phyloP scores from a whole-genome alignment of 2,113 vertebrate genomes.

The Bungarus multicinctus region DNA sequence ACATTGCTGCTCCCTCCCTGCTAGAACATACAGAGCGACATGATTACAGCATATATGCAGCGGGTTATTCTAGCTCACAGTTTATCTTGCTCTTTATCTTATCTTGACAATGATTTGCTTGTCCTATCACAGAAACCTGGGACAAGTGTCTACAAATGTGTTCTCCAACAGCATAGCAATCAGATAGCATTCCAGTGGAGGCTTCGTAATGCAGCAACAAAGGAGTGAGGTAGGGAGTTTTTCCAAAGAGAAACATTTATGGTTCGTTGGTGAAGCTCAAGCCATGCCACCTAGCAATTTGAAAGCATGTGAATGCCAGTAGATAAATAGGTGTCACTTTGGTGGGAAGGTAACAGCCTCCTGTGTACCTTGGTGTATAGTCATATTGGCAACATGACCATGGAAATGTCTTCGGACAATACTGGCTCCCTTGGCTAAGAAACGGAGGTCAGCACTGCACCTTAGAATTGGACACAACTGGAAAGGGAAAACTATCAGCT shows the following conservation, averaged over 20 bases:
- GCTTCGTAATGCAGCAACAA: too few species aligned
- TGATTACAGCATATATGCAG: not conserved
- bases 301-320: not conserved
- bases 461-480: not conserved
- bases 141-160: not conserved
- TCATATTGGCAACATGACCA: not conserved
- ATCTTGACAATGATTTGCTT: not conserved
- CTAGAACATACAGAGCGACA: not conserved
- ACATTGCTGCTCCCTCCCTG: not conserved
- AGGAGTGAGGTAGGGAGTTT: not conserved
- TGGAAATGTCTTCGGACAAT: not conserved
- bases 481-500: not conserved
- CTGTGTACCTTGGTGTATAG: not conserved
- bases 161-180: not conserved
- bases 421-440: not conserved
- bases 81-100: not conserved
- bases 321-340: not conserved
- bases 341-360: not conserved
- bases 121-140: too few species aligned
- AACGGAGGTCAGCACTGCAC: not conserved
- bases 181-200: not conserved
- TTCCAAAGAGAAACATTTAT: not conserved
- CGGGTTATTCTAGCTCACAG: not conserved
- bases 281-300: not conserved
- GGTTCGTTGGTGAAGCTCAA: not conserved